Base-by-base conservation (phyloP, 2,888 invertebrate species). In the Nemurella pictetii region DNA sequence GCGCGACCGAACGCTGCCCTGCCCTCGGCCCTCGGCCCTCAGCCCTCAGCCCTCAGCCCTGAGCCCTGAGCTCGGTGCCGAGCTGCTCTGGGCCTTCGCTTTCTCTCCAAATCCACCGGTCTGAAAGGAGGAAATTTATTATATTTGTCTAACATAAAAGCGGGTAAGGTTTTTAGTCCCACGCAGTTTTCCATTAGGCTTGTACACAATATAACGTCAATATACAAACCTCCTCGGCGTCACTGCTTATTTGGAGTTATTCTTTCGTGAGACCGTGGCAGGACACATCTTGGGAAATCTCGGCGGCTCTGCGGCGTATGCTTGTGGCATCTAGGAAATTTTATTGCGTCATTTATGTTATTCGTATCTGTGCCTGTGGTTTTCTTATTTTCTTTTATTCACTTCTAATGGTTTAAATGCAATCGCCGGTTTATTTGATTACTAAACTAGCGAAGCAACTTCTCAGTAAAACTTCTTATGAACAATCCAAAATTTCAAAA, bases 51-150 rank as follows among this genome's bases (percentile, higher is more conserved):
- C n/a, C n/a, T n/a, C n/a, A n/a, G n/a, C n/a, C n/a, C n/a, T n/a
- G n/a, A n/a, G n/a, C n/a, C n/a, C n/a, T n/a, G n/a, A n/a, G n/a
- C n/a, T n/a, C 26, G 75, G 1, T n/a, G 26, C 75, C 75, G 26
- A 2, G 75, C 27, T 12, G 28, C 75, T 26, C 0, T 4, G 25
- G 55, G 12, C 55, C 55, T 12, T 55, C 55, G n/a, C n/a, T n/a
- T n/a, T n/a, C n/a, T n/a, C 20, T 55, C 55, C 55, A 55, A 55
- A 55, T 55, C 55, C 55, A 55, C 75, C 5, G 28, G 75, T n/a
- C n/a, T 28, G 75, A 75, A 75, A 75, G 26, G 75, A 75, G 75
- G 28, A 28, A 75, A 75, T 75, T 75, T 75, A 75, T 75, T 26
- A 75, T 75, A 75, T 75, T 75, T 75, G 75, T 75, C 75, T 28